Conservation (phyloP, 2,797 vertebrate genomes). For the Leuciscus waleckii region DNA sequence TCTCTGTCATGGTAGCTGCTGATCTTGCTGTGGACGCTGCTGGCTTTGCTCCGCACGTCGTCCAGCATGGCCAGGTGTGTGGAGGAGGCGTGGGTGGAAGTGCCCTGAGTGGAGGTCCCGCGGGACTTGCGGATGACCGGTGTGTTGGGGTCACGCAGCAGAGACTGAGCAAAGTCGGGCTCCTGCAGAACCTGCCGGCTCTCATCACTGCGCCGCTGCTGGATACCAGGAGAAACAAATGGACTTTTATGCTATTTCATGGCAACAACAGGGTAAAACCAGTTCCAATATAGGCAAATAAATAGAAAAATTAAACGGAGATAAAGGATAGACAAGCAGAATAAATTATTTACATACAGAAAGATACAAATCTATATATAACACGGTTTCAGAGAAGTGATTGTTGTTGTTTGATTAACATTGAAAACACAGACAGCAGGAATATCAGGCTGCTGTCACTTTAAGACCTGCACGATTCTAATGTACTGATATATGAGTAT, state of each 20-base stretch:
- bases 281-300: neutral
- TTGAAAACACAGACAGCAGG: too few species aligned
- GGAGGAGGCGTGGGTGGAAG: constrained; percentile 95
- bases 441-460: too few species aligned
- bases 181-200: constrained; percentile 95
- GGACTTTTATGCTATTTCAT: too few species aligned
- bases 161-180: constrained; percentile 93
- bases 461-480: too few species aligned
- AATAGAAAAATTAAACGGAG: neutral
- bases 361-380: neutral
- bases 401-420: too few species aligned
- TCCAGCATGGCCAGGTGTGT: constrained; percentile 93
- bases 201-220: constrained; percentile 89
- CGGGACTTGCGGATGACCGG: constrained; percentile 60
- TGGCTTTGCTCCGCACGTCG: constrained; percentile 85
- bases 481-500: too few species aligned
- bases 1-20: constrained; percentile 95
- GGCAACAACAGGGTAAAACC: neutral
- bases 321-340: neutral
- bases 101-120: constrained; percentile 96
- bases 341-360: neutral
- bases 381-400: too few species aligned
- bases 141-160: constrained; percentile 93
- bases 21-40: constrained; percentile 93
- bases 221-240: neutral